Base-by-base conservation (phyloP, 2,888 invertebrate species). In the Melikaiella ostensackeni region DNA sequence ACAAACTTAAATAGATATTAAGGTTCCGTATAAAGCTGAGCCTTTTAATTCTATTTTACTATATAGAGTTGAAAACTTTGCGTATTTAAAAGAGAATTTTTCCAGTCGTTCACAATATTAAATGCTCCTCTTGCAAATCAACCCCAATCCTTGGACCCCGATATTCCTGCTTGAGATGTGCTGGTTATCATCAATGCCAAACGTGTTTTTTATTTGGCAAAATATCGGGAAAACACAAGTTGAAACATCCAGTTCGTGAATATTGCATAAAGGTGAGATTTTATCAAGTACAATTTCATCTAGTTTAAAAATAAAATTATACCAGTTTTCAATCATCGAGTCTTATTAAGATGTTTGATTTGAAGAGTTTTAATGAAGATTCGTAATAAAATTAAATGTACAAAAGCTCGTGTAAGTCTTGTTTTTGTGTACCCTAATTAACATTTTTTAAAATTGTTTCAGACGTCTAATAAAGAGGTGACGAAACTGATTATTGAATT, bases 101-200 rank as follows among this genome's bases (percentile, higher is more conserved):
- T 92, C 76, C 83, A 94, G 93, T 93, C 82, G 85, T 92, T 74
- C 95, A 95, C 87, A 92, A 93, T 78, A 92, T 93, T 19, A 93
- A 93, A 87, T 95, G 95, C 89, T 93, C 93, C 42, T 92, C 93
- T 2, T 95, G 95, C 86, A 94, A 94, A 88, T 87, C 91, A 4
- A 92, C 90, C 59, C 94, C 95, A 1, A 91, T 95, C 55, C 91
- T 92, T 83, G 95, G 95, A 19, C 91, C 93, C 77, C 92, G 94
- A 78, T 95, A 95, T 89, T 93, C 93, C 79, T 96, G 95, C 89
- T 88, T 94, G 75, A 93, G 93, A 85, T 96, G 95, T 88, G 92
- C 94, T 55, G 93, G 93, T 79, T 95, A 94, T 87, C 93, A 94
- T 85, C 93, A 95, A 84, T 96, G 95, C 86, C 95, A 95, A 88